Evolutionary conservation across 2,888 invertebrate genomes (phyloP).

Genomic region (Blastobasis lacticolella): DNA sequence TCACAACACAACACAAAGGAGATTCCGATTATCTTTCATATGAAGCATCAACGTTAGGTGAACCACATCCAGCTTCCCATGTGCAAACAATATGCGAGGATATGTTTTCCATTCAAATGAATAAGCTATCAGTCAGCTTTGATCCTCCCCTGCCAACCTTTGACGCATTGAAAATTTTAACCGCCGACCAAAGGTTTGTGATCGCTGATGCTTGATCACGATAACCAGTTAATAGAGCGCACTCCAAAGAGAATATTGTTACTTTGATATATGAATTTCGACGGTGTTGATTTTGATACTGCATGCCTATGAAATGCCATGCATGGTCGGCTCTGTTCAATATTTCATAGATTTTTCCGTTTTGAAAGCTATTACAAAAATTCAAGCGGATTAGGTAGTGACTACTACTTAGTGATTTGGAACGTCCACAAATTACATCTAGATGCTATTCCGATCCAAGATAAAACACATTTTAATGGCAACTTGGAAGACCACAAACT

Average conservation of each 20-base stretch:
- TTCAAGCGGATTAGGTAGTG: no score
- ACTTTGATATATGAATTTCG: conserved; percentile 36
- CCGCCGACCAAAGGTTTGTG: conserved; percentile 35
- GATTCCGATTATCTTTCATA: no score
- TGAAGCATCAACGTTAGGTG: background rate
- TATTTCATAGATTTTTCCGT: no score
- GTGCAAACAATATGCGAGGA: conserved; percentile 12
- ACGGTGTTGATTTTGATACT: conserved; percentile 6
- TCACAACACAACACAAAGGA: no score
- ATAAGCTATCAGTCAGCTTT: conserved; percentile 52
- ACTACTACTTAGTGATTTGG: no score
- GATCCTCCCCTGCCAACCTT: conserved; percentile 46
- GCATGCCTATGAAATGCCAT: no score
- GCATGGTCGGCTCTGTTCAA: no score
- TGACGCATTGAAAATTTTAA: conserved; percentile 49
- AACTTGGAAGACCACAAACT: no score
- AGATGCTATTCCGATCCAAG: no score
- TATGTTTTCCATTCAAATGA: conserved; percentile 51
- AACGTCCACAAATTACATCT: no score
- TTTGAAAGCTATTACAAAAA: no score
- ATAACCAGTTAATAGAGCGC: conserved; percentile 53
- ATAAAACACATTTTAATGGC: no score
- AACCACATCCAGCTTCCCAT: background rate
- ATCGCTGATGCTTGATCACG: conserved; percentile 44
- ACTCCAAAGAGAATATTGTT: conserved; percentile 44